Conservation (phyloP, 1,140 invertebrate genomes). For the Semibalanus balanoides region DNA sequence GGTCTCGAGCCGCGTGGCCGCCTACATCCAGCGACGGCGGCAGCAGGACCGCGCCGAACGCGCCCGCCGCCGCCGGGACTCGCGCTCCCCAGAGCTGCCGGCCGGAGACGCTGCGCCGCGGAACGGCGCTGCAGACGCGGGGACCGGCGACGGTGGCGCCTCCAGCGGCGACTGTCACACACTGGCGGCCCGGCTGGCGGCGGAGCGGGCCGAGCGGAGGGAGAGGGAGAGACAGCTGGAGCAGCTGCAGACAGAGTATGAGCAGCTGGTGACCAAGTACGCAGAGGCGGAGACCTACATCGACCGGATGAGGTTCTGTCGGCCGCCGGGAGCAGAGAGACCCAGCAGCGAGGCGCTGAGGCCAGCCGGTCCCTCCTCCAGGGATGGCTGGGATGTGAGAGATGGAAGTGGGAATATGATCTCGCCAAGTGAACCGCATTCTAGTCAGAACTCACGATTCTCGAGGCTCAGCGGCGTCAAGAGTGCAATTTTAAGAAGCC, state of each 20-base stretch:
- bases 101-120: too few species aligned
- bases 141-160: not conserved
- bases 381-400: not conserved
- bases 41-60: not conserved
- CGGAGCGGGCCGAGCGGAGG: not conserved
- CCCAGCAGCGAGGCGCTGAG: not conserved
- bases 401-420: not conserved
- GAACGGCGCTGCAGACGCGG: too few species aligned
- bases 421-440: not conserved
- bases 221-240: not conserved
- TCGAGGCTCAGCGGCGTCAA: not conserved
- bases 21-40: not conserved
- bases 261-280: conserved; percentile 1
- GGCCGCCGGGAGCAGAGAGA: too few species aligned
- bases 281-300: not conserved
- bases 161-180: not conserved
- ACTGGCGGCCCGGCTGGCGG: not conserved
- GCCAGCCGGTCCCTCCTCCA: not conserved
- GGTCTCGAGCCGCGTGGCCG: not conserved
- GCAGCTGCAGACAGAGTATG: not conserved
- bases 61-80: not conserved
- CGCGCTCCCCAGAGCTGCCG: not conserved
- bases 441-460: not conserved
- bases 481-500: not conserved
- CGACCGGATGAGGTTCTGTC: not conserved